Percentiles rank a stretch among this genome's conserved stretches.
These are phyloP conservation scores for Volucella zonaria DNA, from an alignment of 2,888 invertebrate genomes.

Conservation along the genomic window DNA sequence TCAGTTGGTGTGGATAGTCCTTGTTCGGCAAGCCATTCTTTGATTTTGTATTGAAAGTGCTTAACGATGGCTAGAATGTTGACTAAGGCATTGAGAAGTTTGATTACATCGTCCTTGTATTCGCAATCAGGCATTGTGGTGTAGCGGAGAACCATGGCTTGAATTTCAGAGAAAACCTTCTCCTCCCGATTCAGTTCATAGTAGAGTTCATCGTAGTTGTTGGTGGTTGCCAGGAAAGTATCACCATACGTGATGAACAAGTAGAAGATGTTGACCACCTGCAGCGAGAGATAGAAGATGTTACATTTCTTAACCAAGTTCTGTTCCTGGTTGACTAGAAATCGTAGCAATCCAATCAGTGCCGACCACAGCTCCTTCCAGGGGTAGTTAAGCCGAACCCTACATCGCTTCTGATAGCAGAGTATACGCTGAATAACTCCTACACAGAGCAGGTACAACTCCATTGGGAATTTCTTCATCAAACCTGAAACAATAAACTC, in stretches of 20 bases:
- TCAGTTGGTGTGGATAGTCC: conserved; percentile 96
- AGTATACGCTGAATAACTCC: conserved; percentile 93
- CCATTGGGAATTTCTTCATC: conserved; percentile 96
- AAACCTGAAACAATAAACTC: conserved; percentile 97
- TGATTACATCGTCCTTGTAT: conserved; percentile 93
- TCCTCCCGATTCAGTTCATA: conserved; percentile 98
- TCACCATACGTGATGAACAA: conserved; percentile 98
- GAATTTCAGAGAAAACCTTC: conserved; percentile 96
- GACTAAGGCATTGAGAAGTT: conserved; percentile 93
- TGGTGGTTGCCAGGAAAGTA: conserved; percentile 96
- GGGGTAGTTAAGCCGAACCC: conserved; percentile 93
- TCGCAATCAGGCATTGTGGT: conserved; percentile 92
- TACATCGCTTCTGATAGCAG: conserved; percentile 96
- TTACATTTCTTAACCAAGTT: conserved; percentile 95
- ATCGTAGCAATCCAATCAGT: conserved; percentile 94
- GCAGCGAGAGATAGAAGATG: conserved; percentile 93
- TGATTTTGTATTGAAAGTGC: conserved; percentile 98
- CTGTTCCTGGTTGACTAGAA: conserved; percentile 94
- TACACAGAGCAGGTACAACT: conserved; percentile 92
- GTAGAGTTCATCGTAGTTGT: conserved; percentile 97
- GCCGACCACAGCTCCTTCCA: conserved; percentile 99
- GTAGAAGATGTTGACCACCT: conserved; percentile 97
- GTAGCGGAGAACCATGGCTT: conserved; percentile 95
- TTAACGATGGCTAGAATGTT: conserved; percentile 98
- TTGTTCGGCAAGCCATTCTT: conserved; percentile 94